Conservation (phyloP, 2,888 invertebrate genomes). For the Tetheella fluctuosa region DNA sequence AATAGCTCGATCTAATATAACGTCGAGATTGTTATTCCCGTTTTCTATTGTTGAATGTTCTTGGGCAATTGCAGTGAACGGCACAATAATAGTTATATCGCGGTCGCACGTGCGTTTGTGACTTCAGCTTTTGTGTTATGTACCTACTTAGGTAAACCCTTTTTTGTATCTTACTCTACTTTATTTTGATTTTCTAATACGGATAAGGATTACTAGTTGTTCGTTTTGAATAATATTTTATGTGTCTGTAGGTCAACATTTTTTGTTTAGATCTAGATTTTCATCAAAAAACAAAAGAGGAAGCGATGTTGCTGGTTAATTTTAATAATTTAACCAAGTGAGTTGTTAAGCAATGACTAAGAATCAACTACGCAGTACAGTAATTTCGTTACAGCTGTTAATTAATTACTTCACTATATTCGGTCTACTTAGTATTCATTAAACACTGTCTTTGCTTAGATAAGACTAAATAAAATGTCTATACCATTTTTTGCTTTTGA, state of each 20-base stretch:
- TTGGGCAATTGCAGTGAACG: conserved; percentile 23
- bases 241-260: too few species aligned
- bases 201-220: too few species aligned
- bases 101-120: conserved; percentile 26
- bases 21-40: conserved; percentile 13
- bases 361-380: background rate
- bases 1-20: conserved; percentile 10
- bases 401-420: conserved; percentile 1
- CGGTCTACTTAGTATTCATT: background rate
- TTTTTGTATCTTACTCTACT: background rate
- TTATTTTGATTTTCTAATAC: too few species aligned
- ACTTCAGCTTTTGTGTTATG: conserved; percentile 3
- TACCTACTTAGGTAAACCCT: conserved; percentile 4
- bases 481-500: background rate
- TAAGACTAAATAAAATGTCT: background rate
- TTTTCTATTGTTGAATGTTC: conserved; percentile 34
- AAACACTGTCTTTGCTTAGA: background rate
- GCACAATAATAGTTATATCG: conserved; percentile 16
- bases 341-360: background rate
- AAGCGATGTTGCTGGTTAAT: background rate
- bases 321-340: background rate
- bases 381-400: conserved; percentile 5
- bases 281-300: background rate
- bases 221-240: too few species aligned
- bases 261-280: too few species aligned